These are phyloP conservation scores for Platyura marginata DNA, from an alignment of 1,140 invertebrate genomes.

Conservation along the genomic window DNA sequence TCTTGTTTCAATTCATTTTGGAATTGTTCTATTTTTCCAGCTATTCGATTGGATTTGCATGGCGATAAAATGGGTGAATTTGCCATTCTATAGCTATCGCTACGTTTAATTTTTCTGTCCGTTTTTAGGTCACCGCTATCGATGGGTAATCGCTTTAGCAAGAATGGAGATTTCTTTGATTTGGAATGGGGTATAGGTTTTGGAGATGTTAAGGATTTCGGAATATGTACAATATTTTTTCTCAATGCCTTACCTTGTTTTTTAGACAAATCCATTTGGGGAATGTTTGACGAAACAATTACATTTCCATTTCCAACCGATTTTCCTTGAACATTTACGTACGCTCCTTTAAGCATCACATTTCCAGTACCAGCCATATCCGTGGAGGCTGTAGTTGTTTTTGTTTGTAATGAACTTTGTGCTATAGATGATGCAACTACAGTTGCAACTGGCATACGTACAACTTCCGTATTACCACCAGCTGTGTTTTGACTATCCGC, in stretches of 20 bases:
- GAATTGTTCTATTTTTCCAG: too few relatives aligned
- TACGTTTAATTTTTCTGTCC: conserved; percentile 47
- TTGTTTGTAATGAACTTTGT: conserved; percentile 13
- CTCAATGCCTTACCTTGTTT: background rate
- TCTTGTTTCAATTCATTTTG: conserved; percentile 18
- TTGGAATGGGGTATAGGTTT: conserved; percentile 1
- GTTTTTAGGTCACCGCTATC: too few relatives aligned
- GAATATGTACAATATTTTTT: background rate
- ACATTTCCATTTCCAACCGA: conserved; percentile 25
- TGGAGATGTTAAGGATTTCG: background rate
- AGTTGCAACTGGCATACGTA: conserved; percentile 32
- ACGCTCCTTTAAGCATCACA: conserved; percentile 42
- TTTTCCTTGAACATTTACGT: conserved; percentile 44
- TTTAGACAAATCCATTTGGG: too few relatives aligned
- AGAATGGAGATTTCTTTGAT: conserved; percentile 10
- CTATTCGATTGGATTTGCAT: background rate
- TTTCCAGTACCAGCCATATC: conserved; percentile 16
- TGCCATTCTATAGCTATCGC: conserved; percentile 70
- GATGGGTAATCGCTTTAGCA: too few relatives aligned
- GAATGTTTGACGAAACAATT: conserved; percentile 30
- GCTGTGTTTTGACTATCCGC: background rate
- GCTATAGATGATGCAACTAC: conserved; percentile 30
- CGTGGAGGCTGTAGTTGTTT: conserved; percentile 10
- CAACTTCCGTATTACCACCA: conserved; percentile 30
- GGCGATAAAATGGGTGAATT: conserved; percentile 39